Evolutionary conservation across 2,888 invertebrate genomes (phyloP), one percentile per base, ranked within the genome.

Genomic region (Pandemis corylana): DNA sequence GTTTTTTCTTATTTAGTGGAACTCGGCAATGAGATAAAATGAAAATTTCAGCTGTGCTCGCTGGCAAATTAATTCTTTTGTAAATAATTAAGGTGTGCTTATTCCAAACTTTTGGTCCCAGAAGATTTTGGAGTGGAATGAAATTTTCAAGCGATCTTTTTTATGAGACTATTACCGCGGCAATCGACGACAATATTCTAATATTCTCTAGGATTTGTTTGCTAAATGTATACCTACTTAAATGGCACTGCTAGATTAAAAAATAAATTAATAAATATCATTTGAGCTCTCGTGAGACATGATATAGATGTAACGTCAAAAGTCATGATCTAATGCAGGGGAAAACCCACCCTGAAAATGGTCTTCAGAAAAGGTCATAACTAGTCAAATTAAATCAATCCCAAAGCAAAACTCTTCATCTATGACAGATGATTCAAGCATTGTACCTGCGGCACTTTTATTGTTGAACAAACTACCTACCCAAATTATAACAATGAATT

Each of bases 1-100:
- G 4, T 65, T 65, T 65, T 56, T 65, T 65, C 49, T 49, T 65
- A 65, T 65, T 46, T 65, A 46, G 20, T 46, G 65, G n/a, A 49
- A 20, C 64, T 46, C 44, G 44, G 64, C 44, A 64, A 49, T 28
- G 46, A 65, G 65, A 49, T 65, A 65, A 28, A 65, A 20, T 44
- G 15, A 63, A 44, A 49, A 65, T 59, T 59, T 59, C 42, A 53
- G 13, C 36, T 12, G 36, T 15, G 36, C 5, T 53, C 28, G 51
- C n/a, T n/a, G 7, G 49, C 10, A 53, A 67, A 41, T 65, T 28
- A 49, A 41, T 28, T 51, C n/a, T 66, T 42, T 20, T 44, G 44
- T 64, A 44, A 44, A 64, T 64, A 64, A 64, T 44, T 64, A 64
- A 64, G 44, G 64, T 20, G 44, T n/a, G 64, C 15, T 64, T 15